Conservation (phyloP, 2,888 invertebrate species). For the Pyrrhosoma nymphula region DNA sequence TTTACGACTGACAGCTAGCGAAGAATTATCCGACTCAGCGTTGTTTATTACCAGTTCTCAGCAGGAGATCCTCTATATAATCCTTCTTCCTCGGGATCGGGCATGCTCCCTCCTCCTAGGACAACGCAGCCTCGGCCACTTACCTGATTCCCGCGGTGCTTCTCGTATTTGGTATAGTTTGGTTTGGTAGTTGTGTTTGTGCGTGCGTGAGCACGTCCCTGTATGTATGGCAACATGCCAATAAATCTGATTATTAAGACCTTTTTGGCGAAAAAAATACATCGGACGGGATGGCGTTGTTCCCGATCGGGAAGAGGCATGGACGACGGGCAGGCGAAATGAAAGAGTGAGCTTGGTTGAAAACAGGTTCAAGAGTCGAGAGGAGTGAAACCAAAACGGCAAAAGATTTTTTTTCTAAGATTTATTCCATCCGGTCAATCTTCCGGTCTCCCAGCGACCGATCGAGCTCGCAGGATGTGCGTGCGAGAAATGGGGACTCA, state of each 20-base stretch:
- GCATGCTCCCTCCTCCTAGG: neutral
- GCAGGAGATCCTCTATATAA: neutral
- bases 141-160: neutral
- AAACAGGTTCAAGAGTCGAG: neutral
- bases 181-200: neutral
- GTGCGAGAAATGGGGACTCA: conserved; percentile 18
- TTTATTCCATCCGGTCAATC: conserved; percentile 22
- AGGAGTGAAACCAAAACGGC: neutral
- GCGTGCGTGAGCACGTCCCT: neutral
- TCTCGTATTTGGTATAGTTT: neutral
- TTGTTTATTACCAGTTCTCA: neutral
- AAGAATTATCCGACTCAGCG: no score
- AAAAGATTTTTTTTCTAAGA: neutral
- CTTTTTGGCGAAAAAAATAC: neutral
- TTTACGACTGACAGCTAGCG: no score
- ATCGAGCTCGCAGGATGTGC: neutral
- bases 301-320: neutral
- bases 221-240: neutral
- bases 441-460: neutral
- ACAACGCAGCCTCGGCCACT: neutral
- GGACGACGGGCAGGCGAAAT: neutral
- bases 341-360: neutral
- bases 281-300: neutral
- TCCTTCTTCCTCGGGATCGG: neutral
- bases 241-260: conserved; percentile 17